Evolutionary conservation across 2,113 vertebrate species (phyloP), one percentile per base, ranked within the genome.

Genomic region (Hippocampus abdominalis): DNA sequence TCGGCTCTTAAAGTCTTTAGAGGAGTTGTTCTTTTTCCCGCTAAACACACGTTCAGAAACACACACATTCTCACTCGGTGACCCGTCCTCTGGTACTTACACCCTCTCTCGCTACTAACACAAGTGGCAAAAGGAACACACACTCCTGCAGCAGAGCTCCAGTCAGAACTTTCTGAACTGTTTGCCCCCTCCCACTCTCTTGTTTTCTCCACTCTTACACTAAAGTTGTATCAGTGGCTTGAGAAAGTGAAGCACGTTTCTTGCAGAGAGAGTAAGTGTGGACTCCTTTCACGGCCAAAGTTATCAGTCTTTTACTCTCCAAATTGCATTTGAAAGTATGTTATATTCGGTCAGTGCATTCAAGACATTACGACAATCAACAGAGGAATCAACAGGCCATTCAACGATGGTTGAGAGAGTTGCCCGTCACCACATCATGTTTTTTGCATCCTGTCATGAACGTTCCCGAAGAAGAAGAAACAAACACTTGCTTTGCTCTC

Each of bases 1-100:
- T 82, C 88, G 74, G 78, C 83, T 86, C 74, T 90, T 84, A 76
- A 87, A 89, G 69, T 75, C 75, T 46, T 87, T 62, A 64, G 70
- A 68, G 70, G 80, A 72, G 59, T 23, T 21, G 68, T 53, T 63
- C 36, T 63, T 12, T 63, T 74, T 72, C 68, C 79, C 57, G 81
- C 75, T 70, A 12, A 20, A 36, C 15, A 70, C 42, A 62, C 59
- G 46, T 60, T 36, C 25, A 39, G 25, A 11, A 36, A 68, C 27
- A 69, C 44, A 70, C 76, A 68, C 16, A 65, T 62, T 80, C 89
- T 88, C 83, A 87, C 77, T 86, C 78, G 87, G 71, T 84, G 78
- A 81, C 61, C 80, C 77, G 65, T 83, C 79, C 70, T 75, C 46
- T 79, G 78, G 78, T 57, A 74, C 70, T 76, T 77, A 75, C 76